Percentiles rank a stretch among this genome's conserved stretches.
phyloP scores from a whole-genome alignment of 2,797 vertebrate species.

The Sparidentex hasta region DNA sequence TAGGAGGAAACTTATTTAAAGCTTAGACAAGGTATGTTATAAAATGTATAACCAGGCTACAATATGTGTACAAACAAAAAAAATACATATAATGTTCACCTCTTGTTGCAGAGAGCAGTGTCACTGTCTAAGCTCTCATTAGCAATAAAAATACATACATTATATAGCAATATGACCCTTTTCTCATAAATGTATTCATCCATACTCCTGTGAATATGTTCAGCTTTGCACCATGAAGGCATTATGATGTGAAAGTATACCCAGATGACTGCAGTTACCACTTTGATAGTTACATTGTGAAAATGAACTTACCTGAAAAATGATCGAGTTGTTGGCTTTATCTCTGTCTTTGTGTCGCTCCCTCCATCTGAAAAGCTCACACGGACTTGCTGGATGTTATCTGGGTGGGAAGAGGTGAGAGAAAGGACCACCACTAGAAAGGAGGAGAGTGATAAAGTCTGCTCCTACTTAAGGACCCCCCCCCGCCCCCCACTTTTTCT shows the following conservation, averaged over 20 bases:
- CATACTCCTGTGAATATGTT: not conserved
- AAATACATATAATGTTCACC: not conserved
- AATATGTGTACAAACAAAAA: not conserved
- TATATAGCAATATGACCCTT: not conserved
- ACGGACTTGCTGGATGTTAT: slow-evolving; percentile 62
- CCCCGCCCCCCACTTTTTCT: slow-evolving; percentile 46
- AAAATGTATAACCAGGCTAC: not conserved
- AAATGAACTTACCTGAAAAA: slow-evolving; percentile 70
- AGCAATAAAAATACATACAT: slow-evolving; percentile 2
- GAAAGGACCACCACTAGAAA: slow-evolving; percentile 78
- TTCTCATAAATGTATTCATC: not conserved
- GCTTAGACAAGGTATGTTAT: not conserved
- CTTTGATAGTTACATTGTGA: not conserved
- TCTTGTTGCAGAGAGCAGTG: not conserved
- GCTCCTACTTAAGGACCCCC: slow-evolving; percentile 81
- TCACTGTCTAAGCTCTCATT: not conserved
- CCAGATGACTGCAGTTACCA: slow-evolving; percentile 9
- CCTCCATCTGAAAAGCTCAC: slow-evolving; percentile 75
- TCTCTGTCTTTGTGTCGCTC: slow-evolving; percentile 63
- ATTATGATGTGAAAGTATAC: not conserved
- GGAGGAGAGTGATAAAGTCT: slow-evolving; percentile 78
- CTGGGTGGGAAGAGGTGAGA: slow-evolving; percentile 69
- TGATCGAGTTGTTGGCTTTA: slow-evolving; percentile 55
- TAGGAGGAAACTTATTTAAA: slow-evolving; percentile 11
- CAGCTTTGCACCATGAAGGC: not conserved